Conservation (phyloP, 2,797 vertebrate species). For the Periophthalmus magnuspinnatus region DNA sequence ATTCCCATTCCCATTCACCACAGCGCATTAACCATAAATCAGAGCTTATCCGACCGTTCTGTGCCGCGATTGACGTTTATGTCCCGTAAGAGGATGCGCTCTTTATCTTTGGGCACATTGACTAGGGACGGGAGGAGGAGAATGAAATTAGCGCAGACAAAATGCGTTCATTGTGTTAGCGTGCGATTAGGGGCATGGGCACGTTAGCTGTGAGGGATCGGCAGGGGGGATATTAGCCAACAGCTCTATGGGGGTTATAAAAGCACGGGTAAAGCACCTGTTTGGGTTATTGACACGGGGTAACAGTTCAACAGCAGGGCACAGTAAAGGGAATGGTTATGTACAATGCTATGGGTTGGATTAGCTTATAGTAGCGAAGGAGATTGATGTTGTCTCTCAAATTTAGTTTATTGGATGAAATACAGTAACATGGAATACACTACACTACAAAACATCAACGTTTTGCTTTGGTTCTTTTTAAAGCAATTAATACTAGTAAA, state of each 20-base stretch:
- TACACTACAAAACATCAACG: too few relatives aligned
- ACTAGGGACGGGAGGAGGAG: conserved; percentile 54
- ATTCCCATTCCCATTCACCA: conserved; percentile 3
- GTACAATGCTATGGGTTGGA: not conserved
- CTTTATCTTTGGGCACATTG: conserved; percentile 53
- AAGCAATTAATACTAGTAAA: too few relatives aligned
- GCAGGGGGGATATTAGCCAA: conserved; percentile 27
- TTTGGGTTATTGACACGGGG: conserved; percentile 32
- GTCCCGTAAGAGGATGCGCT: conserved; percentile 38
- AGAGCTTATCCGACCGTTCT: conserved; percentile 23
- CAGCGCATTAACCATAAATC: conserved; percentile 40
- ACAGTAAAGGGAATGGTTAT: not conserved
- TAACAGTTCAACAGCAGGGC: conserved; percentile 24
- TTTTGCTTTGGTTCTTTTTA: too few relatives aligned
- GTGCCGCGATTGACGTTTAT: conserved; percentile 34
- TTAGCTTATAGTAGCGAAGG: not conserved
- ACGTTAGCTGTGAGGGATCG: conserved; percentile 37
- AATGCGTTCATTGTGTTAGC: conserved; percentile 59
- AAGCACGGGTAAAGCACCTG: conserved; percentile 34
- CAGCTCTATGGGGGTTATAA: conserved; percentile 35
- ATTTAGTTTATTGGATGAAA: not conserved
- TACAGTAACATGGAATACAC: not conserved
- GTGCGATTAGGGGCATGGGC: conserved; percentile 64
- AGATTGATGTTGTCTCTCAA: not conserved
- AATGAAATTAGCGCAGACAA: conserved; percentile 75